Conservation (phyloP, 2,888 invertebrate species). For the Agriopis aurantiaria region DNA sequence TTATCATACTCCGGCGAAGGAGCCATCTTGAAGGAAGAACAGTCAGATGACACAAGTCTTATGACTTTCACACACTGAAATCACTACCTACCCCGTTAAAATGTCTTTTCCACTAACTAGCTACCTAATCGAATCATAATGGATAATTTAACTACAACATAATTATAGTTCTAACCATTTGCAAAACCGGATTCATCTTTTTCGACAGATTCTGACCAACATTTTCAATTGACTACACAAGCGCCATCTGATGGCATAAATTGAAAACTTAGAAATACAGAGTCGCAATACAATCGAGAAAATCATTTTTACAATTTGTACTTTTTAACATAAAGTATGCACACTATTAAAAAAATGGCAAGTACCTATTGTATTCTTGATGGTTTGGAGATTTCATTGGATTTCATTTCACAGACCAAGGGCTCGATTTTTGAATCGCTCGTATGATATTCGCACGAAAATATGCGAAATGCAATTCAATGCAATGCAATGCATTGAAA, state of each 20-base stretch:
- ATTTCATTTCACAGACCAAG: too few species aligned
- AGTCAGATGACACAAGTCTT: constrained; percentile 87
- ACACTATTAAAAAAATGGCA: too few species aligned
- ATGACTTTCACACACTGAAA: constrained; percentile 81
- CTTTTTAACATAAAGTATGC: too few species aligned
- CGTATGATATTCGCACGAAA: too few species aligned
- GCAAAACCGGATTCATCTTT: constrained; percentile 78
- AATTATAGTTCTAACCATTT: constrained; percentile 75
- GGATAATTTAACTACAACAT: constrained; percentile 68
- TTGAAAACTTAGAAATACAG: constrained; percentile 35
- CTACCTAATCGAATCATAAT: constrained; percentile 76
- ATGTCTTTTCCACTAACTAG: constrained; percentile 66
- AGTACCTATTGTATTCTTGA: too few species aligned
- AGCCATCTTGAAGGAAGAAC: constrained; percentile 90
- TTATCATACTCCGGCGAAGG: constrained; percentile 92
- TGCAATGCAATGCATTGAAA: too few species aligned
- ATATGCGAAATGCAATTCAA: too few species aligned
- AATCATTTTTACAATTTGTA: too few species aligned
- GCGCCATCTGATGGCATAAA: constrained; percentile 54
- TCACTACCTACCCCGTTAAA: constrained; percentile 70
- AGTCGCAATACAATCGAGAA: not conserved
- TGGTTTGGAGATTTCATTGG: too few species aligned
- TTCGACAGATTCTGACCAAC: constrained; percentile 79
- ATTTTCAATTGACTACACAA: constrained; percentile 74
- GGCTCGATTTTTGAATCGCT: too few species aligned